phyloP scores from a whole-genome alignment of 2,113 vertebrate species.

The Apistogramma diplotaenia region DNA sequence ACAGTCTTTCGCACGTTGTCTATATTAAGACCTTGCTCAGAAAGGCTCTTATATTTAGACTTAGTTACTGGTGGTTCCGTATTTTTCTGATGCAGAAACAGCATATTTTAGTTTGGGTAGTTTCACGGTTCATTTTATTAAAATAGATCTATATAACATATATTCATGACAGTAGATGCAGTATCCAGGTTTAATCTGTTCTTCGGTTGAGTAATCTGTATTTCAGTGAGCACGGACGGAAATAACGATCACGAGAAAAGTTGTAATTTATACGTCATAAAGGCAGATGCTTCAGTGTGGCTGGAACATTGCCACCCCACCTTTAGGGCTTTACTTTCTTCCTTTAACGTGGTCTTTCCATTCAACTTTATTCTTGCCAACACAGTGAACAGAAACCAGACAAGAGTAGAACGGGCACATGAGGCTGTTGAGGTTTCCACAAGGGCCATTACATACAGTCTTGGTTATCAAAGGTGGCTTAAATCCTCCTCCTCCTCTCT shows the following conservation, averaged over 20 bases:
- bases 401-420: constrained; percentile 48
- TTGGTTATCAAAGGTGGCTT: constrained; percentile 51
- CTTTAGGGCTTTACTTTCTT: constrained; percentile 48
- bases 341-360: constrained; percentile 29
- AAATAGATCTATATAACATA: neutral
- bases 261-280: constrained; percentile 1
- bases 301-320: constrained; percentile 1
- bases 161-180: neutral
- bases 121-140: constrained; percentile 16
- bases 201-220: neutral
- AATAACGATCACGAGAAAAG: neutral
- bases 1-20: constrained; percentile 75
- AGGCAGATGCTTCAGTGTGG: neutral
- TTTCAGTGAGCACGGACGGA: neutral
- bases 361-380: constrained; percentile 16
- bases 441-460: constrained; percentile 51
- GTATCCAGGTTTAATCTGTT: neutral
- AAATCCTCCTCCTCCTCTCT: neutral
- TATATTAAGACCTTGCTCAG: constrained; percentile 76
- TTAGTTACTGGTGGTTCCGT: constrained; percentile 70
- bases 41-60: constrained; percentile 78
- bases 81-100: constrained; percentile 61
- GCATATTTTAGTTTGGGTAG: constrained; percentile 44
- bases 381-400: constrained; percentile 19
- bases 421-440: constrained; percentile 57